Evolutionary conservation across 2,888 invertebrate genomes (phyloP), one percentile per base, ranked within the genome.

Genomic region (Leucophenga montana): DNA sequence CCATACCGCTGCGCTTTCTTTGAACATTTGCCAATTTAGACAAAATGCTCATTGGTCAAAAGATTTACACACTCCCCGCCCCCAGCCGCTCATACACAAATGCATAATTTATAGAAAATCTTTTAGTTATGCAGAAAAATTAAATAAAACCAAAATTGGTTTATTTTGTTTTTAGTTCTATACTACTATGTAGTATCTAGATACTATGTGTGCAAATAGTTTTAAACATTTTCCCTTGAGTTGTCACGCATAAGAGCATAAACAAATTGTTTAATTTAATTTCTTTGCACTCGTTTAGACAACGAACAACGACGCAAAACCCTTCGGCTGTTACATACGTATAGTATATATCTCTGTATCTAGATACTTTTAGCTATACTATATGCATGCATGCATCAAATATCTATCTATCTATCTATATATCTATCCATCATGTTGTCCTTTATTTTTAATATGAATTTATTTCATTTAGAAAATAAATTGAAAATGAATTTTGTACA

Each of bases 261-360:
- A 79, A 78, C 75, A 84, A 83, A 83, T 84, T 83, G 84, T 82
- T 84, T 84, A 82, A 82, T 84, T 82, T 82, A 82, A 82, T 82
- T 83, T 82, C 71, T 74, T 83, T 76, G 59, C 57, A 53, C 48
- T 54, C 67, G 54, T 66, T 66, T 53, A 66, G 50, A 64, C 27
- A 61, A 33, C 61, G 11, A 57, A 57, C 27, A 16, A 39, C 4
- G 4, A 39, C 8, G 9, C 39, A 39, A 27, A 27, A 39, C 39
- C 39, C 39, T 39, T 39, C 11, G 39, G 39, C 39, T 5, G 27
- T 27, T 27, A 27, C 27, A 3, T 27, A n/a, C n/a, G n/a, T n/a
- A n/a, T n/a, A n/a, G n/a, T n/a, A n/a, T n/a, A n/a, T n/a, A n/a
- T n/a, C n/a, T n/a, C n/a, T n/a, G n/a, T 33, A 33, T 33, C 3